Percentiles rank a stretch among this genome's conserved stretches.
phyloP scores from a whole-genome alignment of 2,797 vertebrate species.

The Merluccius polli region DNA sequence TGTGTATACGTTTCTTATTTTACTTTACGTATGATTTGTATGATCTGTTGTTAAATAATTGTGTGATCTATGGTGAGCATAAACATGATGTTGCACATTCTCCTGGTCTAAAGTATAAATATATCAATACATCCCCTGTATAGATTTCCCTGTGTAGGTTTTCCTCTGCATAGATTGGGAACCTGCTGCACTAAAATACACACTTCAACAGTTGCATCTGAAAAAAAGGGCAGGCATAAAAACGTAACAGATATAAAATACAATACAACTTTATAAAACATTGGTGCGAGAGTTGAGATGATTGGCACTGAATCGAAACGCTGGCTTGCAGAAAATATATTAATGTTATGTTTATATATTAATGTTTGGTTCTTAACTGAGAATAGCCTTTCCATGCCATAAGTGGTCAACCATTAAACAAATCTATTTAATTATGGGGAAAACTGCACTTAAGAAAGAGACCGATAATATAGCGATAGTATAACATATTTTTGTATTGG shows the following conservation, averaged over 20 bases:
- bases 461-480: neutral
- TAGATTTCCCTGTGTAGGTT: slow-evolving; percentile 8
- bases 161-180: slow-evolving; percentile 7
- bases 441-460: neutral
- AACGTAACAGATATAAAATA: neutral
- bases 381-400: neutral
- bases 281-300: neutral
- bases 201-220: neutral
- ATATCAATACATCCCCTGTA: neutral
- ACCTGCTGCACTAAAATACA: neutral
- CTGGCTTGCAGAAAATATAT: neutral
- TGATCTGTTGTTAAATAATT: neutral
- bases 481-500: neutral
- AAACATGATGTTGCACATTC: neutral
- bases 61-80: neutral
- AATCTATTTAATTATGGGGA: neutral
- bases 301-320: neutral
- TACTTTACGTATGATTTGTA: neutral
- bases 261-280: neutral
- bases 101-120: neutral
- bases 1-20: no score
- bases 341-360: neutral
- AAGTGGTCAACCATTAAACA: neutral
- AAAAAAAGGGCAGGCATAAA: neutral
- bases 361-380: neutral